Percentiles rank a stretch among this genome's conserved stretches.
Evolutionary conservation across 2,888 invertebrate species (phyloP).

Genomic region (Sympetrum striolatum): DNA sequence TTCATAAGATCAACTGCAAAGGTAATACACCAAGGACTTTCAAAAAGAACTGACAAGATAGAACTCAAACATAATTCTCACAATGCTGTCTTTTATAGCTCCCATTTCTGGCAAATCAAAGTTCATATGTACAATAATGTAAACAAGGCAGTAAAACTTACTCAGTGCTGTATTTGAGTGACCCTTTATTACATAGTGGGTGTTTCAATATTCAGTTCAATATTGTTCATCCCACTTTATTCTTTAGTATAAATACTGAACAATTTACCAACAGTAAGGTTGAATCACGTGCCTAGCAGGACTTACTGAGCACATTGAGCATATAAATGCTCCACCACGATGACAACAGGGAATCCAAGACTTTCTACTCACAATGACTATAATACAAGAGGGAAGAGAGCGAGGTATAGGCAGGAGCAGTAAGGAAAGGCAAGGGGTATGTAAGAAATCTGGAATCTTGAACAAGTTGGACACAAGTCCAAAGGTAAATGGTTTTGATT

Average conservation of each 20-base stretch:
- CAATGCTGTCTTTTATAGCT: not conserved
- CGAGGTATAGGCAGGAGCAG: slow-evolving; percentile 28
- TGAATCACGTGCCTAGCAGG: slow-evolving; percentile 45
- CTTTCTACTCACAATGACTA: slow-evolving; percentile 44
- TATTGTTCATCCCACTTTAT: slow-evolving; percentile 44
- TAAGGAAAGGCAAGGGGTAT: slow-evolving; percentile 5
- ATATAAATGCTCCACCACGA: slow-evolving; percentile 45
- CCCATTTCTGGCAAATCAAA: not conserved
- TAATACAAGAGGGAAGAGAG: slow-evolving; percentile 45
- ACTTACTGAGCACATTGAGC: slow-evolving; percentile 45
- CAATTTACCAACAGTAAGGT: slow-evolving; percentile 45
- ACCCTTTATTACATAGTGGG: slow-evolving; percentile 45
- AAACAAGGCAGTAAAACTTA: slow-evolving; percentile 44
- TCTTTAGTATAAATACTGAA: slow-evolving; percentile 46
- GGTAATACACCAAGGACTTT: not conserved
- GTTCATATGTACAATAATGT: slow-evolving; percentile 33
- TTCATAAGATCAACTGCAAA: too few species aligned
- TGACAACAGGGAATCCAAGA: slow-evolving; percentile 44
- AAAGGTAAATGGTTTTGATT: not conserved
- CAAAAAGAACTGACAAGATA: not conserved
- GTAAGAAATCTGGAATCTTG: not conserved
- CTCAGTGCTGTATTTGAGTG: slow-evolving; percentile 45
- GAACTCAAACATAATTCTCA: not conserved
- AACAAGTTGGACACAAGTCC: slow-evolving; percentile 8
- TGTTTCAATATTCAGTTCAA: slow-evolving; percentile 23